These are phyloP conservation scores for Drosophila pandora DNA, from an alignment of 1,140 invertebrate genomes.

Conservation along the genomic window DNA sequence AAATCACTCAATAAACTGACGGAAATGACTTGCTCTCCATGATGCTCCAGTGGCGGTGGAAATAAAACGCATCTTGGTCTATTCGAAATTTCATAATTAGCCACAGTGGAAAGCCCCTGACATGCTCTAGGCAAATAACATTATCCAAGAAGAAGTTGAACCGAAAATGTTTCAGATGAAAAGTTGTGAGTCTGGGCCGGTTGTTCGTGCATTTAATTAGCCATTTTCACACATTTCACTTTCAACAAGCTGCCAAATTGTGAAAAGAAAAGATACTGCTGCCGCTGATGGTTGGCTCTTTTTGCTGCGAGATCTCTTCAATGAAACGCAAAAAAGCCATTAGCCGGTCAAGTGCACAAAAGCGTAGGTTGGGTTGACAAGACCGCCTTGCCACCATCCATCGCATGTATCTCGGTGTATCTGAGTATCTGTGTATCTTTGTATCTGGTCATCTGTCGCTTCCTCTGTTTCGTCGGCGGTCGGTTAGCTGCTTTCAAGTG, in stretches of 20 bases:
- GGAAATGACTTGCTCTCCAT: conserved; percentile 57
- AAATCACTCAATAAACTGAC: conserved; percentile 66
- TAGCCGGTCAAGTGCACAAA: conserved; percentile 67
- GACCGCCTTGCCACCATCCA: conserved; percentile 22
- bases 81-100: conserved; percentile 63
- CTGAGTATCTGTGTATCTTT: conserved; percentile 37
- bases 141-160: conserved; percentile 32
- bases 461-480: conserved; percentile 54
- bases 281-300: conserved; percentile 1
- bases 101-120: conserved; percentile 42
- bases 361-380: conserved; percentile 72
- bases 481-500: conserved; percentile 72
- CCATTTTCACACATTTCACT: conserved; percentile 81
- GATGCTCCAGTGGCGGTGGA: conserved; percentile 9
- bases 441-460: conserved; percentile 26
- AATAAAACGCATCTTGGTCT: conserved; percentile 35
- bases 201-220: conserved; percentile 74
- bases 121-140: conserved; percentile 47
- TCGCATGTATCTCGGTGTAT: conserved; percentile 25
- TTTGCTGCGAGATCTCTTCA: conserved; percentile 44
- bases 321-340: conserved; percentile 80
- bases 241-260: conserved; percentile 80
- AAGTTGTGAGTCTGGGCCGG: conserved; percentile 17
- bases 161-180: neutral
- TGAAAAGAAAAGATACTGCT: conserved; percentile 47